Evolutionary conservation across 1,140 invertebrate genomes (phyloP).

Genomic region (Pentalonia nigronervosa): DNA sequence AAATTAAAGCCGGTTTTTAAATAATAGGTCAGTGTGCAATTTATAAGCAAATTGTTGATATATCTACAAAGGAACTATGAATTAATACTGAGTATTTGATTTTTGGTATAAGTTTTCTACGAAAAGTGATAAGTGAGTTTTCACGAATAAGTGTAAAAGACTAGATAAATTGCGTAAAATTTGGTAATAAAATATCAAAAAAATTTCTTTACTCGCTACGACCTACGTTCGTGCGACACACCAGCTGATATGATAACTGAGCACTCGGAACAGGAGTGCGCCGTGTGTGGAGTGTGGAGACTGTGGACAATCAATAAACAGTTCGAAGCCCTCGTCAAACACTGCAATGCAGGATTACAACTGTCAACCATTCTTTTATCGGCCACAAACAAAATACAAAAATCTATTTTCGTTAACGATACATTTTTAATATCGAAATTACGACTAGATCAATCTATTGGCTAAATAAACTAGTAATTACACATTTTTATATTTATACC

Average conservation of each 20-base stretch:
- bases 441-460: not conserved
- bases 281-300: too few relatives aligned
- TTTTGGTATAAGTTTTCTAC: not conserved
- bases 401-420: not conserved
- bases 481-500: not conserved
- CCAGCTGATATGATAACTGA: conserved; percentile 45
- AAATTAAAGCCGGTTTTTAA: not conserved
- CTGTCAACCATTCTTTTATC: not conserved
- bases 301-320: conserved; percentile 29
- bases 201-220: not conserved
- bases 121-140: not conserved
- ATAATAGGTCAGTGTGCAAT: conserved; percentile 36
- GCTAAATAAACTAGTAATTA: not conserved
- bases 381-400: not conserved
- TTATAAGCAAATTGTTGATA: not conserved
- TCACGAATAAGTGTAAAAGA: not conserved
- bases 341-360: conserved; percentile 7
- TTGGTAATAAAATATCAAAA: not conserved
- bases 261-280: too few relatives aligned
- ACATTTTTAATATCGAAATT: not conserved
- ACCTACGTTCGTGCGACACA: not conserved
- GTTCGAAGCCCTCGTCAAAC: not conserved
- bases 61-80: conserved; percentile 35
- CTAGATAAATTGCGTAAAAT: not conserved
- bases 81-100: not conserved